Percentiles rank a stretch among this genome's conserved stretches.
Conservation (phyloP, 2,888 invertebrate genomes). For the Gryllus longicercus region DNA sequence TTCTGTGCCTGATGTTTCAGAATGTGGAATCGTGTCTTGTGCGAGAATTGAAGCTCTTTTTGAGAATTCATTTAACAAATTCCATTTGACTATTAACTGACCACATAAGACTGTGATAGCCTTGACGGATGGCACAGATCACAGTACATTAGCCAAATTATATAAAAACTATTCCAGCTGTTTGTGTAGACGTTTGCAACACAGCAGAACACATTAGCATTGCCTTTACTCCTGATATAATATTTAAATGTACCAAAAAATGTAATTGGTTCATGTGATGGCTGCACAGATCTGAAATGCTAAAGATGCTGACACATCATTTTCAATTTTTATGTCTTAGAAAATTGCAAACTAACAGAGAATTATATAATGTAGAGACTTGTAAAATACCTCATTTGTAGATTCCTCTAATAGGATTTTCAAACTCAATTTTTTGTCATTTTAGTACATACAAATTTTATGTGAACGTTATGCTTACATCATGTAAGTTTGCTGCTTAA, state of each 20-base stretch:
- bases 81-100: not conserved
- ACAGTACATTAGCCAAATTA: not conserved
- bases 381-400: constrained; percentile 17
- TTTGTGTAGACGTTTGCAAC: not conserved
- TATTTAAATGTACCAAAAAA: not conserved
- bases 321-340: constrained; percentile 1
- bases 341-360: not conserved
- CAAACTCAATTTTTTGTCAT: constrained; percentile 3
- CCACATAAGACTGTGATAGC: constrained; percentile 17
- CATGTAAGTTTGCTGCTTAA: constrained; percentile 2
- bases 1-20: constrained; percentile 4
- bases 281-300: not conserved
- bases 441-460: constrained; percentile 30
- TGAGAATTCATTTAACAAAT: not conserved
- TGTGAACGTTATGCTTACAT: constrained; percentile 24
- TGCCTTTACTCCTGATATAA: not conserved
- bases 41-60: not conserved
- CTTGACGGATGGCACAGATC: constrained; percentile 11
- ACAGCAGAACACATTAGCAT: not conserved
- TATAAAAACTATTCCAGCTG: not conserved
- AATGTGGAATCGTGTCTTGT: constrained; percentile 17
- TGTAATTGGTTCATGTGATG: not conserved
- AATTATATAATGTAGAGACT: not conserved
- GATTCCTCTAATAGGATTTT: not conserved
- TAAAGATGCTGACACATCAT: constrained; percentile 8